Evolutionary conservation across 2,888 invertebrate genomes (phyloP), one percentile per base, ranked within the genome.

Genomic region (Prosapia bicincta): DNA sequence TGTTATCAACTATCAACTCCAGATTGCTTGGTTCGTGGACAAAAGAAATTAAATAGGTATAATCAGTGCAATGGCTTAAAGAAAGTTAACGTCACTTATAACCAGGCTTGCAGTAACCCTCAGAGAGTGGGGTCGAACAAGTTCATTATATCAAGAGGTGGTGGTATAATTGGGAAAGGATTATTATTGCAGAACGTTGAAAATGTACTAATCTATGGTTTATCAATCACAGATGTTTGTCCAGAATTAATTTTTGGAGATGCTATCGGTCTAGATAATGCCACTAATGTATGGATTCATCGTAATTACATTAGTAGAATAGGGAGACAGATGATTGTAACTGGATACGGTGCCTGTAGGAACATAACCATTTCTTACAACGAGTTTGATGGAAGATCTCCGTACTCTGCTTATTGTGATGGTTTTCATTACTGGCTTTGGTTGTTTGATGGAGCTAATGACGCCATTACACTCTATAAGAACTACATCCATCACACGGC

Each of bases 341-440:
- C 74, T 7, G 26, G 69, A 25, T 54, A 38, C 26, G 65, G 26
- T 25, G 24, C 24, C 20, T 38, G 30, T 32, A 38, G 43, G 20
- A 54, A 20, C 13, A 23, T 74, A 13, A 30, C 28, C 25, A 13
- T 69, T n/a, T 32, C 32, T 9, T 68, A 68, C 66, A 69, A 23
- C n/a, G 69, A 54, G n/a, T 74, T 74, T 54, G 74, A 74, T 32
- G 74, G 74, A n/a, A 20, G 30, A 3, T 69, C 74, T 7, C 25
- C 69, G 7, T 26, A 69, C 54, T 54, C 74, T 24, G 6, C 69
- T 5, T 69, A 26, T 43, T 74, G 74, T 26, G 65, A 74, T 28
- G 65, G 54, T 69, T 25, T 15, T n/a, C 74, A 74, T 54, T 74
- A 74, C 69, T 74, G 74, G 69, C 26, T 74, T 20, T 74, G 74